phyloP scores from a whole-genome alignment of 2,113 vertebrate genomes.

The Leucopsar rothschildi region DNA sequence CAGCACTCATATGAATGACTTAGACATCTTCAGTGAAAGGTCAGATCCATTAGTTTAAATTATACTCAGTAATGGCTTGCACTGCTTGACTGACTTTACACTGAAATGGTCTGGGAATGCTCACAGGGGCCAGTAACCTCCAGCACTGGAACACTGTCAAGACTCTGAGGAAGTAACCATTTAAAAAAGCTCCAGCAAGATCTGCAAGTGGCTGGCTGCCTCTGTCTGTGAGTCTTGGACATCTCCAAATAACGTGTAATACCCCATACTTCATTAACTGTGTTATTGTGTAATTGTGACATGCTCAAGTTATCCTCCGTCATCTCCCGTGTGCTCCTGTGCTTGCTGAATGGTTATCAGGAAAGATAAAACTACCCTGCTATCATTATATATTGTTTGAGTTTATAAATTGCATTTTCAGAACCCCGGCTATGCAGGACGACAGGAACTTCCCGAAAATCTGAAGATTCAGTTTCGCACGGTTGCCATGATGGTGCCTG shows the following conservation, averaged over 20 bases:
- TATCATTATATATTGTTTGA: not conserved
- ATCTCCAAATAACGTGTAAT: not conserved
- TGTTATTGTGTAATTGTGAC: not conserved
- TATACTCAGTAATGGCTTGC: not conserved
- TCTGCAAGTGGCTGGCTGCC: not conserved
- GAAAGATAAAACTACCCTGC: not conserved
- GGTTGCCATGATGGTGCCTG: slow-evolving; percentile 75
- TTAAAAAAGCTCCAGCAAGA: not conserved
- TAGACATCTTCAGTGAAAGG: not conserved
- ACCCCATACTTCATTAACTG: not conserved
- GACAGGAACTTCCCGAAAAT: slow-evolving; percentile 73
- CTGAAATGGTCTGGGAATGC: not conserved
- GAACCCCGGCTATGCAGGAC: slow-evolving; percentile 72
- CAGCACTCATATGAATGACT: not conserved
- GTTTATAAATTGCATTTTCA: not conserved
- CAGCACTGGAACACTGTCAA: not conserved
- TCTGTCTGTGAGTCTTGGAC: not conserved
- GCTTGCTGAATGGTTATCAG: not conserved
- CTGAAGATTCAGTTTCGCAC: slow-evolving; percentile 73
- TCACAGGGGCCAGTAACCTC: not conserved
- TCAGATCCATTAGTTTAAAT: slow-evolving; percentile 6
- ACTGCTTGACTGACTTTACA: not conserved
- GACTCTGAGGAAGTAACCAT: not conserved
- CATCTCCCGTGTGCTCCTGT: not conserved
- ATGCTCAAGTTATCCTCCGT: not conserved